Conservation (phyloP, 1,140 invertebrate species). For the Psilanteris sp. region DNA sequence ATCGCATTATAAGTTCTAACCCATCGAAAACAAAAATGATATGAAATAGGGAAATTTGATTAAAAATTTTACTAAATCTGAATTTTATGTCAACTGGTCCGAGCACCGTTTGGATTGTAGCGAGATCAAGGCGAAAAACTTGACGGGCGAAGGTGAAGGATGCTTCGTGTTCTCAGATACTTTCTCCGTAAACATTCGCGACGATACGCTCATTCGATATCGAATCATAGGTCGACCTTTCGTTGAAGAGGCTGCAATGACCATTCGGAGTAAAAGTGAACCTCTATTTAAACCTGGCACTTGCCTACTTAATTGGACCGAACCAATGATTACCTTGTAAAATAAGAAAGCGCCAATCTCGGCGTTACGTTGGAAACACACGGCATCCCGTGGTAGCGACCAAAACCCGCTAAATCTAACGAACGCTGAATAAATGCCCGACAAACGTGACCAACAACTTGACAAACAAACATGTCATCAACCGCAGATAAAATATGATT, state of each 20-base stretch:
- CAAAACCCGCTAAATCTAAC: too few relatives aligned
- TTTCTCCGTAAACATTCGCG: slow-evolving; percentile 70
- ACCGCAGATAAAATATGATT: slow-evolving; percentile 9
- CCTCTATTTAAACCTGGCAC: slow-evolving; percentile 37
- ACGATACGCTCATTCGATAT: slow-evolving; percentile 46
- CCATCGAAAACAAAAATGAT: too few relatives aligned
- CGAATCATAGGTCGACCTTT: slow-evolving; percentile 53
- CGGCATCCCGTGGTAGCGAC: too few relatives aligned
- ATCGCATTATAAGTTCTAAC: too few relatives aligned
- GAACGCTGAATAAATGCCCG: too few relatives aligned
- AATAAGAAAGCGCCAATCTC: slow-evolving; percentile 63
- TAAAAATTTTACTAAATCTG: too few relatives aligned
- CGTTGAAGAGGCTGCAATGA: slow-evolving; percentile 33
- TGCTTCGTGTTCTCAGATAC: slow-evolving; percentile 67
- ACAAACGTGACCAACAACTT: slow-evolving; percentile 8
- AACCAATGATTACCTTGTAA: slow-evolving; percentile 40
- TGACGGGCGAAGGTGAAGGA: slow-evolving; percentile 75
- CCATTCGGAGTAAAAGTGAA: slow-evolving; percentile 66
- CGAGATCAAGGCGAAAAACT: slow-evolving; percentile 68
- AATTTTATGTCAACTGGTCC: slow-evolving; percentile 14
- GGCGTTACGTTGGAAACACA: too few relatives aligned
- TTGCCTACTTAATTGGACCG: slow-evolving; percentile 51
- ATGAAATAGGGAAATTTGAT: too few relatives aligned
- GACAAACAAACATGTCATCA: slow-evolving; percentile 30
- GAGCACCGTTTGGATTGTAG: slow-evolving; percentile 40